phyloP scores from a whole-genome alignment of 2,797 vertebrate species.

The Neosilurus mollespiculum region DNA sequence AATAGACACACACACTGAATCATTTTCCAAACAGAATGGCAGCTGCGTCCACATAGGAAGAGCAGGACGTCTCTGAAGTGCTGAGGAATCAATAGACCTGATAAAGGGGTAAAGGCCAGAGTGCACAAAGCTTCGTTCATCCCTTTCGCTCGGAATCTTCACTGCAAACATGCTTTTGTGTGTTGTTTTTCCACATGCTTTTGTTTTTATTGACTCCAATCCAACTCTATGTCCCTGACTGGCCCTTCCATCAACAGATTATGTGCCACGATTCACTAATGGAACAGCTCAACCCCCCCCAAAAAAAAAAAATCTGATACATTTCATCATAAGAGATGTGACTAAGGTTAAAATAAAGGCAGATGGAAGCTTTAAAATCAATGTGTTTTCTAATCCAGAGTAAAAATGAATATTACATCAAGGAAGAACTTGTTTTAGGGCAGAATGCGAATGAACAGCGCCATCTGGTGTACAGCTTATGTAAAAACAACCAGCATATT shows the following conservation, averaged over 20 bases:
- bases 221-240: constrained; percentile 8
- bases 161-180: neutral
- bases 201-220: constrained; percentile 34
- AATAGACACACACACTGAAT: neutral
- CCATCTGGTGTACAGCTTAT: constrained; percentile 29
- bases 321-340: neutral
- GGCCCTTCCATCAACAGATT: constrained; percentile 8
- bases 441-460: neutral
- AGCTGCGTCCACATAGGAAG: constrained; percentile 30
- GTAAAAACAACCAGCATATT: neutral
- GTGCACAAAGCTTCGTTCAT: constrained; percentile 28
- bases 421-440: neutral
- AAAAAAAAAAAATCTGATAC: neutral
- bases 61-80: constrained; percentile 30
- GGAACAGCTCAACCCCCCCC: neutral
- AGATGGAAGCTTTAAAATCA: neutral
- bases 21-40: neutral
- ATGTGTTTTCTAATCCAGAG: neutral
- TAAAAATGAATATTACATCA: neutral
- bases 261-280: constrained; percentile 27
- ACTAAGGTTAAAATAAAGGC: neutral
- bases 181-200: neutral
- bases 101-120: constrained; percentile 32
- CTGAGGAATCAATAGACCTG: constrained; percentile 24
- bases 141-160: constrained; percentile 3